Evolutionary conservation across 2,797 vertebrate genomes (phyloP).

Genomic region (Eremophila alpestris): DNA sequence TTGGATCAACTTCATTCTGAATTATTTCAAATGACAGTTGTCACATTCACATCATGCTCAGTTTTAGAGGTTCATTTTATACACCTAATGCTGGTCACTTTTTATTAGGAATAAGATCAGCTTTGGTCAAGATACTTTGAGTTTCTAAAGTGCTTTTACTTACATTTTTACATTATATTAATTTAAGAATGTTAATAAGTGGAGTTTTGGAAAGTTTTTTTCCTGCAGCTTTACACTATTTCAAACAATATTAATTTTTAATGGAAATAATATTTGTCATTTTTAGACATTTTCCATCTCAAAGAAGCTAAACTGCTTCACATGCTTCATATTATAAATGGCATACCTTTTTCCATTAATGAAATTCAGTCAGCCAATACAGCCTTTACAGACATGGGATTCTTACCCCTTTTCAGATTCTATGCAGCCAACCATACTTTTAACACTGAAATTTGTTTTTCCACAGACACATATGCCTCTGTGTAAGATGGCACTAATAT

Average conservation of each 20-base stretch:
- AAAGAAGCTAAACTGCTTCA: neutral
- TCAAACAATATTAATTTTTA: neutral
- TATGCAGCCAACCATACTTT: neutral
- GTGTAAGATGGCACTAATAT: neutral
- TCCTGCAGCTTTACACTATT: neutral
- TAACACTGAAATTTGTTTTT: neutral
- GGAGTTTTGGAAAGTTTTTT: neutral
- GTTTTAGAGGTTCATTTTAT: neutral
- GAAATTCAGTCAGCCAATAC: neutral
- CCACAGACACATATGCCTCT: neutral
- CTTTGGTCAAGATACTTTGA: neutral
- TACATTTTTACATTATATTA: neutral
- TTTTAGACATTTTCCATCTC: constrained; percentile 8
- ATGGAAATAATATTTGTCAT: neutral
- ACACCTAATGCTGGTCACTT: neutral
- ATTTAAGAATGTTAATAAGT: neutral
- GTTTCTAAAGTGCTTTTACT: neutral
- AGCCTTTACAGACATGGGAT: neutral
- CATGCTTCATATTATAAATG: neutral
- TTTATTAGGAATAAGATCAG: neutral
- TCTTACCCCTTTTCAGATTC: neutral
- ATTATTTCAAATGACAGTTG: neutral
- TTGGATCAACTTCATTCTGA: neutral
- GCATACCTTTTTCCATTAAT: neutral
- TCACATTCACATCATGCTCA: neutral